Conservation (phyloP, 2,113 vertebrate species). For the Ciconia maguari region DNA sequence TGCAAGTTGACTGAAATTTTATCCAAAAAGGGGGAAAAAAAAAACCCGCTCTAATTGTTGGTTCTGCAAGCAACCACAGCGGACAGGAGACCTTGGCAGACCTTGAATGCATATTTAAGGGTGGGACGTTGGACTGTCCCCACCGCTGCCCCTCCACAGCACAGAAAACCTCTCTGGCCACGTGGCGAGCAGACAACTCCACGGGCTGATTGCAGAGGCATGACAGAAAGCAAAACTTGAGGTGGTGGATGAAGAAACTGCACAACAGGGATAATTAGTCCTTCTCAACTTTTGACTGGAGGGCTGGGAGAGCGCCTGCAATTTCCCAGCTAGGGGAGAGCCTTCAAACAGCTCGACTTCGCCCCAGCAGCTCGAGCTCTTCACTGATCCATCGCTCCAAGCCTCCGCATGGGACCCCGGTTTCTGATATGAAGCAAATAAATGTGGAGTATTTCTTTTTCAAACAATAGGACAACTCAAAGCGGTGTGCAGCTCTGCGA, state of each 20-base stretch:
- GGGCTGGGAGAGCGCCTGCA: neutral
- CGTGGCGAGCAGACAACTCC: fast-evolving
- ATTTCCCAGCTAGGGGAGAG: neutral
- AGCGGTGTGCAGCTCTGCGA: neutral
- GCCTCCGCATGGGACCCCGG: neutral
- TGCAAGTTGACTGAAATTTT: conserved; percentile 38
- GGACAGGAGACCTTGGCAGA: neutral
- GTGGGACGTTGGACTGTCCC: fast-evolving
- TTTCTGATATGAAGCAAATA: neutral
- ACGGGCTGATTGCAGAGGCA: fast-evolving
- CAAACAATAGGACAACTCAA: neutral
- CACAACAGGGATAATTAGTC: neutral
- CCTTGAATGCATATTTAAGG: neutral
- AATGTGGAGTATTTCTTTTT: neutral
- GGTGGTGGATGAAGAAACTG: neutral
- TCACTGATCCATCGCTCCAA: neutral
- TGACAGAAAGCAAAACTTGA: neutral
- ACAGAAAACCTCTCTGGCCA: neutral
- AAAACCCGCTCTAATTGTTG: neutral
- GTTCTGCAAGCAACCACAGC: neutral
- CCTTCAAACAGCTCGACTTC: fast-evolving
- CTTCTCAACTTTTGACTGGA: neutral
- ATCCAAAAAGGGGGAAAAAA: neutral
- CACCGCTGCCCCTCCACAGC: neutral
- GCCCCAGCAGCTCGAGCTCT: fast-evolving